A percentile compares a stretch with the other conserved stretches of the same genome.
Conservation (phyloP, 1,140 invertebrate species). For the Apis dorsata region DNA sequence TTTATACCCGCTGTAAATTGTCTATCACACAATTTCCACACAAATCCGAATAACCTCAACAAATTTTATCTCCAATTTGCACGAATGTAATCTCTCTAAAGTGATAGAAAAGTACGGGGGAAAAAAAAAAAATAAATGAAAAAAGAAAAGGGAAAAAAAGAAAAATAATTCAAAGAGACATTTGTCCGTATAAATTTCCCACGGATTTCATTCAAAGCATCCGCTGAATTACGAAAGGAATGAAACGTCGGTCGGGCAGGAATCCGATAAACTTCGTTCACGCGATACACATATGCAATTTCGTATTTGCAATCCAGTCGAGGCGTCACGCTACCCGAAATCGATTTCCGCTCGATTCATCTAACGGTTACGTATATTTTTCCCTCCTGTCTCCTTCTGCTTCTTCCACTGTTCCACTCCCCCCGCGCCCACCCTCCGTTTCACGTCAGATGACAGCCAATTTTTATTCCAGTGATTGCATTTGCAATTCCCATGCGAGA, state of each 20-base stretch:
- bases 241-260: conserved; percentile 20
- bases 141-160: no score
- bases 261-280: conserved; percentile 47
- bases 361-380: conserved; percentile 57
- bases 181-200: conserved; percentile 33
- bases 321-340: conserved; percentile 46
- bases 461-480: conserved; percentile 79
- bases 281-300: conserved; percentile 48
- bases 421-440: conserved; percentile 49
- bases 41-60: no score
- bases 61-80: no score
- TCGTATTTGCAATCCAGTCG: conserved; percentile 43
- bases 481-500: conserved; percentile 78
- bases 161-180: neutral
- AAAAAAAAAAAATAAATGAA: no score
- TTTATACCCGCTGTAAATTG: no score
- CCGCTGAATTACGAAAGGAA: conserved; percentile 42
- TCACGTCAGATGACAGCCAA: conserved; percentile 78
- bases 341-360: conserved; percentile 65
- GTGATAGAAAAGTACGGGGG: no score
- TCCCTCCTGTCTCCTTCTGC: conserved; percentile 1
- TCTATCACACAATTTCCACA: no score
- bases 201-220: conserved; percentile 26
- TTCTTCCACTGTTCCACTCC: conserved; percentile 8
- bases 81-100: no score